phyloP scores from a whole-genome alignment of 2,888 invertebrate species.

The Agonopterix arenella region DNA sequence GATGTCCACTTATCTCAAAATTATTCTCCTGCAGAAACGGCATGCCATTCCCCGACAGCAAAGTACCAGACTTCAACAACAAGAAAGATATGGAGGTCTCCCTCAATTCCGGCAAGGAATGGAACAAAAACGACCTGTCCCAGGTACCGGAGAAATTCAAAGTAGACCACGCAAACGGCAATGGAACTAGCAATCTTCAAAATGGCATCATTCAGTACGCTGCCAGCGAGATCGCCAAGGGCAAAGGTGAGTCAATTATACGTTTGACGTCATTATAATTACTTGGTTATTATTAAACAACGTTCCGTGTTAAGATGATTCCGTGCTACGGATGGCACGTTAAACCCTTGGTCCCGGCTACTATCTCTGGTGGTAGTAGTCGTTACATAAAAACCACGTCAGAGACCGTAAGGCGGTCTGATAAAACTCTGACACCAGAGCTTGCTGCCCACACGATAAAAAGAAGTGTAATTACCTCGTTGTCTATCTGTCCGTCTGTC shows the following conservation, averaged over 20 bases:
- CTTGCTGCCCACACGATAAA: too few relatives aligned
- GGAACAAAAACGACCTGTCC: conserved; percentile 74
- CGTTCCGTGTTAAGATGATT: too few relatives aligned
- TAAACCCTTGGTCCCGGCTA: too few relatives aligned
- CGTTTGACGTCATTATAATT: too few relatives aligned
- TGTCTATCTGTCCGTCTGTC: too few relatives aligned
- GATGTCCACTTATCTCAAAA: not conserved
- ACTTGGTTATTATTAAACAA: too few relatives aligned
- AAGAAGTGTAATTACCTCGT: too few relatives aligned
- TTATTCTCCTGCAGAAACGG: conserved; percentile 68
- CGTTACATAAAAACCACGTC: too few relatives aligned
- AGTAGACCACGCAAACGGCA: conserved; percentile 43
- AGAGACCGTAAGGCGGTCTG: too few relatives aligned
- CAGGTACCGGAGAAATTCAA: conserved; percentile 55
- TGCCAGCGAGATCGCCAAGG: conserved; percentile 80
- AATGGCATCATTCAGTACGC: conserved; percentile 75
- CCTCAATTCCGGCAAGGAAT: conserved; percentile 31
- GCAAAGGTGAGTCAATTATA: conserved; percentile 41
- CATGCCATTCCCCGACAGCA: conserved; percentile 80
- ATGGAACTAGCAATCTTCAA: conserved; percentile 53
- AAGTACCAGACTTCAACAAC: conserved; percentile 74
- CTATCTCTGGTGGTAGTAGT: too few relatives aligned
- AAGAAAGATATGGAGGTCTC: conserved; percentile 62
- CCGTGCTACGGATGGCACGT: too few relatives aligned
- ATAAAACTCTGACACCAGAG: too few relatives aligned